These are phyloP conservation scores for Archips xylosteana DNA, from an alignment of 2,888 invertebrate species.

Conservation along the genomic window DNA sequence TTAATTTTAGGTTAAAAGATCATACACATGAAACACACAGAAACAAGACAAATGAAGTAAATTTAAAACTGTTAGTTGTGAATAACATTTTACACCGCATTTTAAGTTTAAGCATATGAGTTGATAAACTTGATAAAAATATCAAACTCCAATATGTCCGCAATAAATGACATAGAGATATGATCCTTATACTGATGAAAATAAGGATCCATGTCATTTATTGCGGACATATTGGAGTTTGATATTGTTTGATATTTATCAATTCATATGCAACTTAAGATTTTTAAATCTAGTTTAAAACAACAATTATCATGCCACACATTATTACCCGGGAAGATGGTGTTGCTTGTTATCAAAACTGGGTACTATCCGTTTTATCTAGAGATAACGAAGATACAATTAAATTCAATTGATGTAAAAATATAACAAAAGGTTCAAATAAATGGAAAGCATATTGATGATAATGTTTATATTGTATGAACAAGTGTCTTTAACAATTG, in stretches of 20 bases:
- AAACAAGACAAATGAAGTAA: not conserved
- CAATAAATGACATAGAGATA: too few relatives aligned
- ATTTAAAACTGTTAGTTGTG: not conserved
- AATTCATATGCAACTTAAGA: not conserved
- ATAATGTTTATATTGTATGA: constrained; percentile 1
- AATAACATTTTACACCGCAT: not conserved
- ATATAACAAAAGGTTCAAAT: not conserved
- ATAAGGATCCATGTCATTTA: too few relatives aligned
- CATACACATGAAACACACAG: not conserved
- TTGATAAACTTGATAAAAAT: too few relatives aligned
- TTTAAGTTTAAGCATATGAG: too few relatives aligned
- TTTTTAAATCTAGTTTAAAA: constrained; percentile 25
- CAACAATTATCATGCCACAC: constrained; percentile 46
- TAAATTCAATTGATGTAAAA: not conserved
- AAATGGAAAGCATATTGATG: not conserved
- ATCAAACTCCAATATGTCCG: too few relatives aligned
- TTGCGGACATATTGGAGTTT: too few relatives aligned
- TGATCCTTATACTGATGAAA: too few relatives aligned
- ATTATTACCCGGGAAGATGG: constrained; percentile 58
- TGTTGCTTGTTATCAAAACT: constrained; percentile 61
- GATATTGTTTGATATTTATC: too few relatives aligned
- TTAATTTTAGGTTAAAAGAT: not conserved
- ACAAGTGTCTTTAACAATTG: constrained; percentile 19
- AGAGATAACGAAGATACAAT: constrained; percentile 53
- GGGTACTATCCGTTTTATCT: constrained; percentile 68